Conservation (phyloP, 2,113 vertebrate genomes). For the Amazona vittata region DNA sequence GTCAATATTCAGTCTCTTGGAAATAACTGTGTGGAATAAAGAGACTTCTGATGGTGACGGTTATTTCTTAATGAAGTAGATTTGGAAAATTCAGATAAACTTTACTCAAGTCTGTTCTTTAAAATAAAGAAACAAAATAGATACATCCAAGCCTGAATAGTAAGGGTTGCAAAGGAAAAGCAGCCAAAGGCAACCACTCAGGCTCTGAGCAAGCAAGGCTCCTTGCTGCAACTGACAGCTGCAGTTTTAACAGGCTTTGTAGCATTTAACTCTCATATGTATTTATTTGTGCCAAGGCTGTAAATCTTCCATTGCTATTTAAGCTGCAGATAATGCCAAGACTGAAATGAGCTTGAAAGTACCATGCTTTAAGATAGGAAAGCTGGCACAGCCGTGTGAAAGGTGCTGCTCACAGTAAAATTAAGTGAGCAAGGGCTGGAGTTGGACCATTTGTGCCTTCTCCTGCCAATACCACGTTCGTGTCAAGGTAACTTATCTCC, state of each 20-base stretch:
- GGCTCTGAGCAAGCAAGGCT: not conserved
- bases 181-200: not conserved
- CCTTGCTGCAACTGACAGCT: not conserved
- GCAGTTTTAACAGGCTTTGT: not conserved
- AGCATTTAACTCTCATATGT: not conserved
- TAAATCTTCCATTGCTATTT: not conserved
- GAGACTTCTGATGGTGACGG: not conserved
- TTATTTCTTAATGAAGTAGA: not conserved
- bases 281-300: not conserved
- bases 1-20: not conserved
- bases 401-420: not conserved
- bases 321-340: not conserved
- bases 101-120: not conserved
- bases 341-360: not conserved
- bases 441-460: constrained; percentile 7
- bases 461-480: not conserved
- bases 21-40: not conserved
- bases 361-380: not conserved
- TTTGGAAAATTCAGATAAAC: not conserved
- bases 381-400: not conserved
- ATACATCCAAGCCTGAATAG: not conserved
- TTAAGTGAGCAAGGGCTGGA: not conserved
- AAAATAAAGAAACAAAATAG: not conserved
- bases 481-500: constrained; percentile 50
- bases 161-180: not conserved